A percentile compares a stretch with the other conserved stretches of the same genome.
Evolutionary conservation across 2,888 invertebrate genomes (phyloP).

Genomic region (Eristalis arbustorum): DNA sequence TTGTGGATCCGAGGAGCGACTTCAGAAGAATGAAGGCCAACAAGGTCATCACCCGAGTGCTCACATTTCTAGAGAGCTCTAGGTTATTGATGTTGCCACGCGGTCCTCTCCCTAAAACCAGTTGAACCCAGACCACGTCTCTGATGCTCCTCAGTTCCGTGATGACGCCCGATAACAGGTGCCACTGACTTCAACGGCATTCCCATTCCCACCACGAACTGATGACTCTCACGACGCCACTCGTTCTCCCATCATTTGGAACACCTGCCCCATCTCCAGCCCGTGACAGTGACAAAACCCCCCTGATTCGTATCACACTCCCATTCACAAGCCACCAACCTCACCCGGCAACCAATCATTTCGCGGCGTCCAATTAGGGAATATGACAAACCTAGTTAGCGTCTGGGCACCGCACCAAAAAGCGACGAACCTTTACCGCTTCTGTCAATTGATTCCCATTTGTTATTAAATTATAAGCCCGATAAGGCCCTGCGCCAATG

Average conservation of each 20-base stretch:
- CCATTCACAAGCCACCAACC: not conserved
- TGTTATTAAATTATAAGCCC: slow-evolving; percentile 54
- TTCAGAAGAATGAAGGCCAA: too few relatives aligned
- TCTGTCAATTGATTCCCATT: slow-evolving; percentile 65
- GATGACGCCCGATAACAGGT: too few relatives aligned
- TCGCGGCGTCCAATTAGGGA: not conserved
- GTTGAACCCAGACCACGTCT: too few relatives aligned
- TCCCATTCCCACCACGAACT: not conserved
- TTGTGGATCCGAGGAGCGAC: too few relatives aligned
- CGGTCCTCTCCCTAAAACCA: too few relatives aligned
- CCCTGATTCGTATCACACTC: not conserved
- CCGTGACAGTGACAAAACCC: not conserved
- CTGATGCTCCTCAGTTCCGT: too few relatives aligned
- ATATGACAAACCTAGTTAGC: slow-evolving; percentile 7
- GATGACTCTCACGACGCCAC: not conserved
- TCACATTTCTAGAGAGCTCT: too few relatives aligned
- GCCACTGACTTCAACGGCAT: too few relatives aligned
- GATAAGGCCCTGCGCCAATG: slow-evolving; percentile 38
- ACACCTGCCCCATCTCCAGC: not conserved
- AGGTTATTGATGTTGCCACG: too few relatives aligned
- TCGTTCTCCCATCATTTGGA: not conserved
- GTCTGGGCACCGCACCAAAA: not conserved
- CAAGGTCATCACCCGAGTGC: too few relatives aligned
- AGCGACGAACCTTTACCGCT: slow-evolving; percentile 28
- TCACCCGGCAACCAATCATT: not conserved